These are phyloP conservation scores for Halesus radiatus DNA, from an alignment of 1,140 invertebrate genomes.

Conservation along the genomic window DNA sequence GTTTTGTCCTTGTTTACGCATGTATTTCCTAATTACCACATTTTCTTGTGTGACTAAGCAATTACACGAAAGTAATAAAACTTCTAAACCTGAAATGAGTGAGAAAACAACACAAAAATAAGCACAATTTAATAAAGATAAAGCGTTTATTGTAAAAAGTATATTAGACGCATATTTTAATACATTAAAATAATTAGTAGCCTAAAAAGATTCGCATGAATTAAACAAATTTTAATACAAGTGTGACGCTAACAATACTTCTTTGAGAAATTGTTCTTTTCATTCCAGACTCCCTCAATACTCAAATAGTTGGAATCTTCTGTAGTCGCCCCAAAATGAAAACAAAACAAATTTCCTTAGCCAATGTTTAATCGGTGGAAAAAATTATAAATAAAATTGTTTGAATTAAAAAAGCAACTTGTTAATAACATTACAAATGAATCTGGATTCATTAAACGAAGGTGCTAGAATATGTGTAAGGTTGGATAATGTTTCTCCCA, in stretches of 20 bases:
- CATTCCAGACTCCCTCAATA: too few species aligned
- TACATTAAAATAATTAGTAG: constrained; percentile 39
- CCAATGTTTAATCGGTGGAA: background rate
- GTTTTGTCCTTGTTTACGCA: too few species aligned
- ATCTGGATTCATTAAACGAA: constrained; percentile 4
- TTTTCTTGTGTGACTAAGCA: too few species aligned
- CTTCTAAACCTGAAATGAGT: too few species aligned
- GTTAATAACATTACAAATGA: constrained; percentile 14
- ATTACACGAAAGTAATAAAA: too few species aligned
- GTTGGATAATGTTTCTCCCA: background rate
- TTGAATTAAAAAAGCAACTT: constrained; percentile 14
- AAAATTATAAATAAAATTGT: background rate
- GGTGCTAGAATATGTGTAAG: background rate
- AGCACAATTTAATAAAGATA: constrained; percentile 39
- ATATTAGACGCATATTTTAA: constrained; percentile 28
- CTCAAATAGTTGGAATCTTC: background rate
- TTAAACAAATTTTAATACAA: constrained; percentile 16
- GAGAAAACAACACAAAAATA: background rate
- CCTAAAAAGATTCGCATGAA: constrained; percentile 30
- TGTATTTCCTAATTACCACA: too few species aligned
- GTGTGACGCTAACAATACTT: constrained; percentile 25
- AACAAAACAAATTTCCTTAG: background rate
- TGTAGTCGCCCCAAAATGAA: background rate
- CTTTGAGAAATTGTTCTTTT: background rate
- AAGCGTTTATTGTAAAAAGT: constrained; percentile 43